Base-by-base conservation (phyloP, 2,888 invertebrate species). In the Craniophora ligustri region DNA sequence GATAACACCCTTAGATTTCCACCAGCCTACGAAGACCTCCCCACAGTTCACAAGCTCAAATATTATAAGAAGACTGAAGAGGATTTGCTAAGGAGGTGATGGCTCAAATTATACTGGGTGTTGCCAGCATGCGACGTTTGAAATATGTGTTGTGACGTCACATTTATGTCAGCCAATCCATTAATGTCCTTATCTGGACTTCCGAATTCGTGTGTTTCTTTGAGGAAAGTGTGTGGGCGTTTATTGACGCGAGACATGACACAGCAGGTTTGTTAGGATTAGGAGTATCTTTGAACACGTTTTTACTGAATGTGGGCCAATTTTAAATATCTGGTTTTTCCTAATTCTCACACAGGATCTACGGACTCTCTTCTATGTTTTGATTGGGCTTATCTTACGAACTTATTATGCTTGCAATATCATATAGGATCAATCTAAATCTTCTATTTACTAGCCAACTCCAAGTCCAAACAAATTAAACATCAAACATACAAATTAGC, bases 81-180 rank as follows among this genome's bases (percentile, higher is more conserved):
- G 11, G 6, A 35, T 26, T 40, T 18, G 11, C 23, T 18, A 1
- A 5, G 13, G 5, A 47, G 5, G 6, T 42, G n/a, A 49, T 5
- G 68, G 84, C 45, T 79, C 88, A 32, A 16, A n/a, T n/a, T 71
- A 68, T 8, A 55, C 28, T 84, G 84, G 91, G 42, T 59, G 56
- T 31, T 34, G 42, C 45, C 64, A 80, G 84, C 91, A 91, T 91
- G 91, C 92, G 86, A 91, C 85, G 84, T 75, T 84, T 89, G 89
- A 92, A 92, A 92, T 91, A 91, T 91, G 89, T 91, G 90, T 79
- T 82, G 86, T 92, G 92, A 92, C 92, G 92, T 91, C 91, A 92
- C 91, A 85, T 91, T 92, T 91, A 90, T 92, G 92, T 92, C 91
- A 91, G 87, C 89, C 89, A 92, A 92, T 93, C 92, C 91, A 91